Evolutionary conservation across 2,888 invertebrate genomes (phyloP), one percentile per base, ranked within the genome.

Genomic region (Sinodicranocentrus sp.): DNA sequence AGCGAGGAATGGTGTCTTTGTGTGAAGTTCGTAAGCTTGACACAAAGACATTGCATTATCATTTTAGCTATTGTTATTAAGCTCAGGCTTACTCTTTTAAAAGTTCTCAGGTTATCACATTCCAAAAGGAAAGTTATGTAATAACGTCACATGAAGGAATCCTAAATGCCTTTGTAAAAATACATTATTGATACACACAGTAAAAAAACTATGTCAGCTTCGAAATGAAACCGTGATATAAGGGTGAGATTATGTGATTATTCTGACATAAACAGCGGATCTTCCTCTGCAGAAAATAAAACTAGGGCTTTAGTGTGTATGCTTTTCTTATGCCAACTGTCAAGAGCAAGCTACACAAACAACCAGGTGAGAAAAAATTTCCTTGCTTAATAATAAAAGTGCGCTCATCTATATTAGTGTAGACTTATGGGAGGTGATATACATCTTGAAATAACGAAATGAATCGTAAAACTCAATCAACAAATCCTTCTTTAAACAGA

Each of bases 1-100:
- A 48, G 63, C 68, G 44, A 21, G 79, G 59, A 82, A 82, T 82
- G 72, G 70, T 73, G 82, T 73, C 70, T 73, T 61, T 57, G 79
- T 82, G 82, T 82, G 82, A 82, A 82, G 82, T 82, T 82, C 82
- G 82, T 82, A 73, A 73, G 73, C 82, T 82, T 82, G 82, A 82
- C 82, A 82, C 68, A 73, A 82, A 73, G 82, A 82, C 82, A 82
- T 82, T 82, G 82, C 70, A 68, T 70, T 57, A 39, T 28, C 48
- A 48, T 44, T 52, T 63, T 59, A 67, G n/a, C 19, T 67, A 54
- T 54, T 76, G 39, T 25, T 59, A 28, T 70, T n/a, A 52, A n/a
- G n/a, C n/a, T n/a, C n/a, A n/a, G n/a, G n/a, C 28, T 48, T 72
- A 48, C n/a, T 48, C 65, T 67, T 67, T 28, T 63, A 68, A 26